Base-by-base conservation (phyloP, 2,888 invertebrate species). In the Hypena proboscidalis region DNA sequence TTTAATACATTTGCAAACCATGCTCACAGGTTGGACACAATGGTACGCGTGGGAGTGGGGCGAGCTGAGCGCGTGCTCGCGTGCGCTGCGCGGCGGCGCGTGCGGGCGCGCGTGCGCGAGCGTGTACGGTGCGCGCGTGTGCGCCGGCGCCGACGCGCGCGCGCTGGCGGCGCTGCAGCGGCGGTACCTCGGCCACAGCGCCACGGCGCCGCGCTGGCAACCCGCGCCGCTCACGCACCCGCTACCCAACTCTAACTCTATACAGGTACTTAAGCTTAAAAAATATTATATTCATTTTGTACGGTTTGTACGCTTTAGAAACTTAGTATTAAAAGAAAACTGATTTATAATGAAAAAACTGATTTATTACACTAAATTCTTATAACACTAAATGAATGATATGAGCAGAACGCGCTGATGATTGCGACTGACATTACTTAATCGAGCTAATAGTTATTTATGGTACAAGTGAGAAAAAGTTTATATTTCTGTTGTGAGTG, bases 21-120 rank as follows among this genome's bases (percentile, higher is more conserved):
- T 5, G 17, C 3, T 17, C 3, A 6, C 46, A 91, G 91, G 91
- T 7, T 91, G 91, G 91, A 81, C 79, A 35, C 79, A 70, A 2
- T 84, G 85, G 80, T 89, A 91, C 74, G 73, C 73, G 40, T 91
- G 90, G 86, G 89, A 85, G 58, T 90, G 90, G 91, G 85, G 90
- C 51, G 90, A 90, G 64, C 76, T 74, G 41, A 46, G 51, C 17
- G 75, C 80, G 52, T 17, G 77, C 45, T 67, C 70, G 34, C 57
- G 57, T 3, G 71, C 59, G 0, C 27, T 71, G 17, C 72, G 74
- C 13, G 53, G 62, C 7, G 70, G 71, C 37, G 66, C 60, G 32
- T 53, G 50, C 35, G 35, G 36, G 34, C 3, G 58, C 46, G 35
- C 56, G 40, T 38, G 48, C 38, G 69, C 58, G 8, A 75, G 82